A percentile compares a stretch with the other conserved stretches of the same genome.
These are phyloP conservation scores for Poecile montanus DNA, from an alignment of 2,797 vertebrate genomes.

Conservation along the genomic window DNA sequence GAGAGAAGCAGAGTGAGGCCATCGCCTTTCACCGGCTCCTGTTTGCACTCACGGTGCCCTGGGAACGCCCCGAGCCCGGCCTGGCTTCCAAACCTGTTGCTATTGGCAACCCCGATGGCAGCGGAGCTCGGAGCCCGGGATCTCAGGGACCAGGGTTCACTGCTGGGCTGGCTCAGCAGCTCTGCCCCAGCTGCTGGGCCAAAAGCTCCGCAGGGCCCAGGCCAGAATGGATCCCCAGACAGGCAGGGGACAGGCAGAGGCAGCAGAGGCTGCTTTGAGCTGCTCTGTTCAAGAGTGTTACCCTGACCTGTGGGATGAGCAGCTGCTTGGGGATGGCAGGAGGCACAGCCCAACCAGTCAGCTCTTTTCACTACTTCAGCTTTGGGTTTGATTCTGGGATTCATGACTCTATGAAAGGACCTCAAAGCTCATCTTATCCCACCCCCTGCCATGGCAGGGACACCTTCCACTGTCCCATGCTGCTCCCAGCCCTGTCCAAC, in stretches of 20 bases:
- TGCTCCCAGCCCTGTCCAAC: fast-evolving
- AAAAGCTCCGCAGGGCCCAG: background rate
- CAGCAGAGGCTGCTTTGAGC: background rate
- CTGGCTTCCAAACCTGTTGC: background rate
- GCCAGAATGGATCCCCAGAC: background rate
- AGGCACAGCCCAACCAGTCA: background rate
- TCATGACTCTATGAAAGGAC: background rate
- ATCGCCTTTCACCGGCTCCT: fast-evolving
- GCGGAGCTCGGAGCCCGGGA: background rate
- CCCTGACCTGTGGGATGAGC: background rate
- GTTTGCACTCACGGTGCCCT: fast-evolving
- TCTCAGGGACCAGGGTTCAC: background rate
- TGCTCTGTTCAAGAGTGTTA: background rate
- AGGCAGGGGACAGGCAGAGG: background rate
- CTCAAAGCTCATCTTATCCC: background rate
- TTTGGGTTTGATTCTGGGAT: background rate
- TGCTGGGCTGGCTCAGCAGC: background rate
- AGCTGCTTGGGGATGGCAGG: background rate
- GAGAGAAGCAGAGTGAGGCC: background rate
- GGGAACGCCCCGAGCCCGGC: background rate
- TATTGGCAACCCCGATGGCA: background rate
- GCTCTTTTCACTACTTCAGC: background rate
- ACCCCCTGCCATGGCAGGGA: background rate
- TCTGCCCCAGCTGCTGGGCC: background rate
- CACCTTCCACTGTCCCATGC: fast-evolving